Evolutionary conservation across 2,113 vertebrate genomes (phyloP).

Genomic region (Cyprichromis sp.): DNA sequence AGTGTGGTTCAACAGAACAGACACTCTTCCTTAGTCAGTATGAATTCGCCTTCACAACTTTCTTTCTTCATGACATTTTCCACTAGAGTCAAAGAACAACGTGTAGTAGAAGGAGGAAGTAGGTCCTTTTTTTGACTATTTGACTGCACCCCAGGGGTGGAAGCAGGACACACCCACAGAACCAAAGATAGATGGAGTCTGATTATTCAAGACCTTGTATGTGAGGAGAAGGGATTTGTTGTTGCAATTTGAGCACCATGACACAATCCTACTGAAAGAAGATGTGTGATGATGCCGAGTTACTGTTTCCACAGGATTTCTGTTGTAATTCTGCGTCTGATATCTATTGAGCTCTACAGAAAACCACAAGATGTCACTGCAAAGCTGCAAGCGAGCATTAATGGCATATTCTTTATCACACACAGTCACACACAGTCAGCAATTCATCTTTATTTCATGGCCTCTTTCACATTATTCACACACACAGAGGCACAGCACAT

Average conservation of each 20-base stretch:
- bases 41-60: not conserved
- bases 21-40: not conserved
- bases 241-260: not conserved
- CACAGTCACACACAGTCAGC: not conserved
- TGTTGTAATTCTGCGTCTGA: not conserved
- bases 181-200: not conserved
- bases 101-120: rapidly evolving
- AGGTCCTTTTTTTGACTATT: not conserved
- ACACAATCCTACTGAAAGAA: not conserved
- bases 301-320: not conserved
- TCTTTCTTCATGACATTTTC: not conserved
- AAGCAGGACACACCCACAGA: not conserved
- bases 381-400: not conserved
- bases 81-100: not conserved
- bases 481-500: not conserved
- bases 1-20: not conserved
- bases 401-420: not conserved
- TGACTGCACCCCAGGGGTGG: not conserved
- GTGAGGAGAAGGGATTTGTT: rapidly evolving
- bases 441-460: constrained; percentile 22
- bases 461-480: not conserved
- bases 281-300: not conserved
- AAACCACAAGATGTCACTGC: constrained; percentile 11
- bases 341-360: not conserved
- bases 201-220: not conserved